Evolutionary conservation across 2,113 vertebrate species (phyloP).

Genomic region (Gila orcuttii): DNA sequence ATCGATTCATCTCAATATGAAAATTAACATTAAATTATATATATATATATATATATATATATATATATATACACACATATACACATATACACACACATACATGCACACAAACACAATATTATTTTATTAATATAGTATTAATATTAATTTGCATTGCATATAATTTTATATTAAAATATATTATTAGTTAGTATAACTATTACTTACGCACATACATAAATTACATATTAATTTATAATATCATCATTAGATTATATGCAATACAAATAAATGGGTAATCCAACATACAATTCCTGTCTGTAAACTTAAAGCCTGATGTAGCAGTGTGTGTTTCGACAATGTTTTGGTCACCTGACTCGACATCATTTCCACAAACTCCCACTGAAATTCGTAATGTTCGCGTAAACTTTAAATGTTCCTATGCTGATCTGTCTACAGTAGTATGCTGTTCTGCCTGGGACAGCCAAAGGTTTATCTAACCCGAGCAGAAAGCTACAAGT

Average conservation of each 20-base stretch:
- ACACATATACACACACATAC: background rate
- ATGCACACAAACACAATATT: conserved; percentile 6
- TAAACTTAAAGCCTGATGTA: background rate
- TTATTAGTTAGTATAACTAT: no score
- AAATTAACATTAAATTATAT: no score
- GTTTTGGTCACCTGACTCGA: background rate
- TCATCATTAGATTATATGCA: background rate
- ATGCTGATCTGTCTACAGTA: background rate
- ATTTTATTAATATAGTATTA: background rate
- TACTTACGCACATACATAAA: no score
- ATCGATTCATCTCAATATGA: background rate
- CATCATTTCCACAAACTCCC: background rate
- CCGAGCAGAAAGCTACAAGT: background rate
- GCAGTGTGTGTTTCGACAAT: background rate
- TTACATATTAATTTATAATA: background rate
- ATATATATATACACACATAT: conserved; percentile 10
- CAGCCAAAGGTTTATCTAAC: conserved; percentile 19
- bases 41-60: no score
- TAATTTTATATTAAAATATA: no score
- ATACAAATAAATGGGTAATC: background rate
- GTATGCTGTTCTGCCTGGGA: background rate
- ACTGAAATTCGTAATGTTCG: background rate
- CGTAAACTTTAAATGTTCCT: background rate
- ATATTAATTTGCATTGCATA: no score
- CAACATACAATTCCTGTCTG: no score